Evolutionary conservation across 1,140 invertebrate genomes (phyloP).

Genomic region (Akabosia matsudoensis): DNA sequence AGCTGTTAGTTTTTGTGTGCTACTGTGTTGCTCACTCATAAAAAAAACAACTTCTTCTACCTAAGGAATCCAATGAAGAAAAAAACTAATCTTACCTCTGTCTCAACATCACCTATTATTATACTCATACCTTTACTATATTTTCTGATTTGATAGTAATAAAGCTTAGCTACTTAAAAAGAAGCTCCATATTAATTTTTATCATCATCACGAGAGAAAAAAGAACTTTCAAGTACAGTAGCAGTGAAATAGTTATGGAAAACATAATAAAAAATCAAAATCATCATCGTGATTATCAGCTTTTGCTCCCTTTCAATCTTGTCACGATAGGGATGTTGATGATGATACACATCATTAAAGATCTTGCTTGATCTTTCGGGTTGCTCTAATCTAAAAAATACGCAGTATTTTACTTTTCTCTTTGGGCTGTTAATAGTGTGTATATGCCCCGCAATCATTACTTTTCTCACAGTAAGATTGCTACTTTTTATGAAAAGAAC

Average conservation of each 20-base stretch:
- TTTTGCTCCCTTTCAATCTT: neutral
- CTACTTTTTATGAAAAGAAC: neutral
- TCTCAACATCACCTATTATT: too few relatives aligned
- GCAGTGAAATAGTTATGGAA: slow-evolving; percentile 15
- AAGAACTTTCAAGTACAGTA: neutral
- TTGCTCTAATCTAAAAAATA: neutral
- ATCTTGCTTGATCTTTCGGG: neutral
- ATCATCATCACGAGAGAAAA: neutral
- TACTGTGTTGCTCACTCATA: too few relatives aligned
- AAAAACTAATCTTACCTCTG: too few relatives aligned
- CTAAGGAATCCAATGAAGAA: too few relatives aligned
- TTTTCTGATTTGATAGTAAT: too few relatives aligned
- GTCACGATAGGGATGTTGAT: neutral
- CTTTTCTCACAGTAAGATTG: neutral
- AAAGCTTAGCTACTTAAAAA: neutral
- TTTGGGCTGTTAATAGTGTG: neutral
- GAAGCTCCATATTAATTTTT: too few relatives aligned
- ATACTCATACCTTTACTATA: too few relatives aligned
- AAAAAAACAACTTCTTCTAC: too few relatives aligned
- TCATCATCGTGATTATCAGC: neutral
- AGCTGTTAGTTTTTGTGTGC: slow-evolving; percentile 9
- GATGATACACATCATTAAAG: slow-evolving; percentile 12
- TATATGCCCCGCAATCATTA: neutral
- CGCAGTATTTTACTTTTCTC: too few relatives aligned
- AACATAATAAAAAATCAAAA: slow-evolving; percentile 22